These are phyloP conservation scores for Drosophila villosipedis DNA, from an alignment of 2,888 invertebrate species.

Conservation along the genomic window DNA sequence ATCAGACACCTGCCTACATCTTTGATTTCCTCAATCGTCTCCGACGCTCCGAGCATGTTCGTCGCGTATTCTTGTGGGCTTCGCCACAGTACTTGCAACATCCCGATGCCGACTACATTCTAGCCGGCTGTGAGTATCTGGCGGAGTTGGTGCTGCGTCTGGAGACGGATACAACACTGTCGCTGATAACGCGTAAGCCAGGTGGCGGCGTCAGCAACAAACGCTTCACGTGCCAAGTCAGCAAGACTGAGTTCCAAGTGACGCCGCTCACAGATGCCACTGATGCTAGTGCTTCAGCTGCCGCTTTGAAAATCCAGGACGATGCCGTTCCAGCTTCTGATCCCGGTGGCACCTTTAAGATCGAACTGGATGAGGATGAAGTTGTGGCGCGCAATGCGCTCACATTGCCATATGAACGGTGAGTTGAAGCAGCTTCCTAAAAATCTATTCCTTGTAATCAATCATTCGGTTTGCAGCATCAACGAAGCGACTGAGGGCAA, in stretches of 20 bases:
- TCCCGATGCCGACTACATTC: conserved; percentile 69
- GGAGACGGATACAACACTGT: conserved; percentile 66
- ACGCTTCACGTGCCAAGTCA: conserved; percentile 75
- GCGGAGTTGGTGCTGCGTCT: conserved; percentile 82
- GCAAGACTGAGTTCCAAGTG: conserved; percentile 76
- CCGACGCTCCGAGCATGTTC: conserved; percentile 70
- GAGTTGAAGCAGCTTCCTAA: background rate
- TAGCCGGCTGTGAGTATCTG: conserved; percentile 83
- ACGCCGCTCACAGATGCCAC: conserved; percentile 44
- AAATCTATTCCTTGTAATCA: background rate
- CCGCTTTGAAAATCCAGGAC: conserved; percentile 20
- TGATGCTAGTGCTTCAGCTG: conserved; percentile 11
- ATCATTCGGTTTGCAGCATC: conserved; percentile 53
- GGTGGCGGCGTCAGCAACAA: conserved; percentile 82
- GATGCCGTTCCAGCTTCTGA: conserved; percentile 27
- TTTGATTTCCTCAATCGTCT: conserved; percentile 79
- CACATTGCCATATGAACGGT: conserved; percentile 85
- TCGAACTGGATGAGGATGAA: conserved; percentile 84
- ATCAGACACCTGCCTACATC: conserved; percentile 72
- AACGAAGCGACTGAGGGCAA: conserved; percentile 87
- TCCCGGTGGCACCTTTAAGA: conserved; percentile 84
- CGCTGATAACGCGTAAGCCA: conserved; percentile 77
- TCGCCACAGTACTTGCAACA: conserved; percentile 73
- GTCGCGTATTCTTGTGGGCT: conserved; percentile 83
- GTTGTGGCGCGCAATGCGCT: conserved; percentile 84